Percentiles rank a stretch among this genome's conserved stretches.
Conservation (phyloP, 1,140 invertebrate genomes). For the Aphaenogaster ashmeadi region DNA sequence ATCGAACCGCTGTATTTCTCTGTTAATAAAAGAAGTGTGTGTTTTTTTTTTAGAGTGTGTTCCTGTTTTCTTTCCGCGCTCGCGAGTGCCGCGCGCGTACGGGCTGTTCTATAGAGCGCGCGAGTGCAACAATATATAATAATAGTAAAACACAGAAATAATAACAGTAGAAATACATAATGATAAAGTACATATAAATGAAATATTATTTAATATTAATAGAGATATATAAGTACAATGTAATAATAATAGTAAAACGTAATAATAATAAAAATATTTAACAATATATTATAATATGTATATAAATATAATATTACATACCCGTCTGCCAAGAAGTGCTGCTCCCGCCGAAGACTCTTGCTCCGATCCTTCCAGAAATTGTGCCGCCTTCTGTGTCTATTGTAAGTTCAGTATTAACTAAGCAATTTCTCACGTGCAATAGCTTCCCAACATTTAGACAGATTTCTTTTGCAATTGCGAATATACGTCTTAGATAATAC, state of each 20-base stretch:
- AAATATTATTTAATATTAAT: too few species aligned
- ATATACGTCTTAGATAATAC: too few species aligned
- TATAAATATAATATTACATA: conserved; percentile 12
- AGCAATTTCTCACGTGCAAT: not conserved
- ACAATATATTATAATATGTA: conserved; percentile 24
- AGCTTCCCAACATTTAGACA: not conserved
- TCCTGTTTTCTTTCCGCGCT: too few species aligned
- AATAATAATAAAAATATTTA: not conserved
- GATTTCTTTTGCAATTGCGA: not conserved
- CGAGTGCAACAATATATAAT: too few species aligned
- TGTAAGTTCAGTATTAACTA: not conserved
- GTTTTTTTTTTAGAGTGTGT: too few species aligned
- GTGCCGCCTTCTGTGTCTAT: conserved; percentile 56
- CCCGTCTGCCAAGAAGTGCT: not conserved
- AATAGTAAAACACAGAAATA: too few species aligned
- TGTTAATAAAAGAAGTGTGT: too few species aligned
- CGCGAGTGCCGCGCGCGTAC: too few species aligned
- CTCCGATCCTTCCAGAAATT: conserved; percentile 66
- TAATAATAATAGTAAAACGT: not conserved
- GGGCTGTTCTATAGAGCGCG: too few species aligned
- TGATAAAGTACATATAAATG: too few species aligned
- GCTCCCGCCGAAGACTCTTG: conserved; percentile 56
- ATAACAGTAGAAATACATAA: too few species aligned
- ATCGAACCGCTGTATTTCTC: too few species aligned
- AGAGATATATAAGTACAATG: not conserved